Percentiles rank a stretch among this genome's conserved stretches.
These are phyloP conservation scores for Crocallis elinguaria DNA, from an alignment of 2,888 invertebrate genomes.

Conservation along the genomic window DNA sequence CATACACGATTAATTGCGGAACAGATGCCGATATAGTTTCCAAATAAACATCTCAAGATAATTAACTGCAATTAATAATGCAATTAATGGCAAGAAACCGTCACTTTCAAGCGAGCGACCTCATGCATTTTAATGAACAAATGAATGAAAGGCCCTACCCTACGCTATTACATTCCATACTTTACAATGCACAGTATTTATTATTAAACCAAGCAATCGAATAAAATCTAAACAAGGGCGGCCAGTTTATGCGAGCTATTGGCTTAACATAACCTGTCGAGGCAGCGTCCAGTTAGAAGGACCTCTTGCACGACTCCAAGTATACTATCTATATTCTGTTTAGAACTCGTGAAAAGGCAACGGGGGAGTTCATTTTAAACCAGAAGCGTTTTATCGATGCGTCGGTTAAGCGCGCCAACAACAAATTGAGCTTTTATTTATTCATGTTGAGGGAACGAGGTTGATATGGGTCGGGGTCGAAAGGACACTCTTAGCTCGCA, in stretches of 20 bases:
- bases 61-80: not conserved
- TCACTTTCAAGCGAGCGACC: not conserved
- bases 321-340: slow-evolving; percentile 33
- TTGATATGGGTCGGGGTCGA: slow-evolving; percentile 81
- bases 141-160: slow-evolving; percentile 1
- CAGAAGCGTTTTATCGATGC: slow-evolving; percentile 66
- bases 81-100: not conserved
- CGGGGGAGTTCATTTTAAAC: slow-evolving; percentile 61
- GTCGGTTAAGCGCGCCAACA: slow-evolving; percentile 71
- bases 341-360: slow-evolving; percentile 46
- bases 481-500: slow-evolving; percentile 68
- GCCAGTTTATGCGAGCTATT: slow-evolving; percentile 51
- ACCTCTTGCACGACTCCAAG: slow-evolving; percentile 42
- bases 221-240: slow-evolving; percentile 47
- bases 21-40: no score
- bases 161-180: not conserved
- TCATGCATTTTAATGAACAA: not conserved
- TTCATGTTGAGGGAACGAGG: slow-evolving; percentile 77
- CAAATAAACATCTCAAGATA: not conserved
- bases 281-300: slow-evolving; percentile 46
- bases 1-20: no score
- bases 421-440: slow-evolving; percentile 83
- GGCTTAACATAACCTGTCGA: slow-evolving; percentile 63
- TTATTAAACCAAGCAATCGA: slow-evolving; percentile 23
- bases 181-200: slow-evolving; percentile 17